Conservation (phyloP, 2,797 vertebrate species). For the Myotis planiceps region DNA sequence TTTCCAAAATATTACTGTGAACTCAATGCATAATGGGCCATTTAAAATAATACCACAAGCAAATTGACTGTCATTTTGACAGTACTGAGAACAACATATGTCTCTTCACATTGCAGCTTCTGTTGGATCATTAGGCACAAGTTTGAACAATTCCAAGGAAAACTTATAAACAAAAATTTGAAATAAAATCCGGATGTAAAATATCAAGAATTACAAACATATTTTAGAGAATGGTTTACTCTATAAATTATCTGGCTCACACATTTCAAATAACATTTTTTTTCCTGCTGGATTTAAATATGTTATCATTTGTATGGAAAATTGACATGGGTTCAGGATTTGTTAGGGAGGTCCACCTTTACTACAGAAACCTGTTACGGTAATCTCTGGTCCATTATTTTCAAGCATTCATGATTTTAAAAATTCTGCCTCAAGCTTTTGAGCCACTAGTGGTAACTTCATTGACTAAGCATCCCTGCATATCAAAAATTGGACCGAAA, state of each 20-base stretch:
- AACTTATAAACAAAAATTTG: slow-evolving; percentile 19
- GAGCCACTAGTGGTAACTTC: background rate
- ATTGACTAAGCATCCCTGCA: background rate
- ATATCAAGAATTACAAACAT: background rate
- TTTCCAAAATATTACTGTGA: slow-evolving; percentile 11
- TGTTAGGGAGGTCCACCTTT: background rate
- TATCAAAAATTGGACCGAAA: background rate
- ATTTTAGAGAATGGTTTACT: slow-evolving; percentile 20
- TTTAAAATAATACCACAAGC: slow-evolving; percentile 38
- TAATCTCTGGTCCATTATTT: background rate
- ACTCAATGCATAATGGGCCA: slow-evolving; percentile 19
- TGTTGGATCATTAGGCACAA: slow-evolving; percentile 52
- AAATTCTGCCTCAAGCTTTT: background rate
- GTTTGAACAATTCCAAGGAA: slow-evolving; percentile 27
- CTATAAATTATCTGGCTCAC: background rate
- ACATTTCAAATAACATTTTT: background rate
- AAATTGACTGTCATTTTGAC: slow-evolving; percentile 45
- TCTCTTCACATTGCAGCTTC: slow-evolving; percentile 48
- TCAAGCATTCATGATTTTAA: background rate
- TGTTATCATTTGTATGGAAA: background rate
- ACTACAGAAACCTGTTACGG: background rate
- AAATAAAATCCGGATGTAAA: slow-evolving; percentile 44
- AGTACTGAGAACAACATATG: slow-evolving; percentile 43
- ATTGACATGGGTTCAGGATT: background rate
- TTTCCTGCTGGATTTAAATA: background rate